Conservation (phyloP, 2,113 vertebrate species). For the Indicator maculatus region DNA sequence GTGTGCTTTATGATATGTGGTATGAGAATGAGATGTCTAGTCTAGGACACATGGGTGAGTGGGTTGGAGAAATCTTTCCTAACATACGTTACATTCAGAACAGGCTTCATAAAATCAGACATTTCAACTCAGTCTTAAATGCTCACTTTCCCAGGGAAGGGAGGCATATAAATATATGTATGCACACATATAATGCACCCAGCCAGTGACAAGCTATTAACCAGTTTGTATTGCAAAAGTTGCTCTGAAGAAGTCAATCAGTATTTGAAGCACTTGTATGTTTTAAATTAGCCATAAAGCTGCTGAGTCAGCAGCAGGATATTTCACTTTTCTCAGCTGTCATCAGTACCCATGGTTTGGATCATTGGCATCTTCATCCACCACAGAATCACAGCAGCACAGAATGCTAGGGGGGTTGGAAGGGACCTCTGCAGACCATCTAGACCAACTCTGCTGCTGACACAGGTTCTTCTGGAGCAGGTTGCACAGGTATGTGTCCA, state of each 20-base stretch:
- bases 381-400: too few species aligned
- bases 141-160: neutral
- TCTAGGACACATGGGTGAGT: neutral
- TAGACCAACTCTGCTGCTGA: neutral
- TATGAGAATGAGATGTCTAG: neutral
- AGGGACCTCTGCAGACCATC: too few species aligned
- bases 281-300: neutral
- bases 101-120: neutral
- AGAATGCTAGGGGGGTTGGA: too few species aligned
- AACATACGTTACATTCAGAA: neutral
- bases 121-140: neutral
- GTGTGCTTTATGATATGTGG: neutral
- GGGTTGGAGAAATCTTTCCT: neutral
- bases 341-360: neutral
- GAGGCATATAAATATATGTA: neutral
- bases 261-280: neutral
- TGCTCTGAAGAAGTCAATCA: neutral
- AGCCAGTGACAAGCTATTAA: neutral
- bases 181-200: fast-evolving
- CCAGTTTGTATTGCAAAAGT: neutral
- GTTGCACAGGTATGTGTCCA: neutral
- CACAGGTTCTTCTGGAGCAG: neutral
- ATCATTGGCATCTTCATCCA: neutral
- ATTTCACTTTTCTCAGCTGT: neutral
- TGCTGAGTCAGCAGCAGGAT: neutral